These are phyloP conservation scores for Rhorus exstirpatorius DNA, from an alignment of 2,888 invertebrate species.

Conservation along the genomic window DNA sequence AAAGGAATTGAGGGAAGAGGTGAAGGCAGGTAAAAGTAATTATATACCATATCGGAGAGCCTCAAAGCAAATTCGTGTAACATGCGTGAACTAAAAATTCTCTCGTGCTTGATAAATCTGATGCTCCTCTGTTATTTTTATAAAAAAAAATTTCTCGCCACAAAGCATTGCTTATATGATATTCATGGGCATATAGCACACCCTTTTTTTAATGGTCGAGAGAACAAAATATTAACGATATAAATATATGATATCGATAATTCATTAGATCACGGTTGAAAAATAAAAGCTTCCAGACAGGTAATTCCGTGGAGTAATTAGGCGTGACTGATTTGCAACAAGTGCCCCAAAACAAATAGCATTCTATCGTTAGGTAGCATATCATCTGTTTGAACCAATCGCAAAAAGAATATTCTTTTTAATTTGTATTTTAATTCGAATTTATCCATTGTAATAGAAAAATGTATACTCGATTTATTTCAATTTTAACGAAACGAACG, in stretches of 20 bases:
- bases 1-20: slow-evolving; percentile 3
- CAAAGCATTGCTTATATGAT: slow-evolving; percentile 47
- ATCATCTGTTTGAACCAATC: too few relatives aligned
- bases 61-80: slow-evolving; percentile 39
- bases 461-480: too few relatives aligned
- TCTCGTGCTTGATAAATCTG: slow-evolving; percentile 33
- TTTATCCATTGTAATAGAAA: too few relatives aligned
- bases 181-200: slow-evolving; percentile 22
- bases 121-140: slow-evolving; percentile 34
- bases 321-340: background rate
- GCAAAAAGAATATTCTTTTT: too few relatives aligned
- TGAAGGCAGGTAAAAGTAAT: background rate
- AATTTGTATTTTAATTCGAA: too few relatives aligned
- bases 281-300: slow-evolving; percentile 31
- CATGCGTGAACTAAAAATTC: slow-evolving; percentile 28
- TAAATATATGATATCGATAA: slow-evolving; percentile 40
- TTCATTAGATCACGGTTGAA: slow-evolving; percentile 53
- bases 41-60: slow-evolving; percentile 3
- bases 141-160: slow-evolving; percentile 30
- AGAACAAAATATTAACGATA: slow-evolving; percentile 7
- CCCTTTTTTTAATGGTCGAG: background rate
- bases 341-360: too few relatives aligned
- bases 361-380: too few relatives aligned
- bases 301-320: slow-evolving; percentile 22
- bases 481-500: too few relatives aligned